phyloP scores from a whole-genome alignment of 2,797 vertebrate genomes.

The Sylvilagus floridanus region DNA sequence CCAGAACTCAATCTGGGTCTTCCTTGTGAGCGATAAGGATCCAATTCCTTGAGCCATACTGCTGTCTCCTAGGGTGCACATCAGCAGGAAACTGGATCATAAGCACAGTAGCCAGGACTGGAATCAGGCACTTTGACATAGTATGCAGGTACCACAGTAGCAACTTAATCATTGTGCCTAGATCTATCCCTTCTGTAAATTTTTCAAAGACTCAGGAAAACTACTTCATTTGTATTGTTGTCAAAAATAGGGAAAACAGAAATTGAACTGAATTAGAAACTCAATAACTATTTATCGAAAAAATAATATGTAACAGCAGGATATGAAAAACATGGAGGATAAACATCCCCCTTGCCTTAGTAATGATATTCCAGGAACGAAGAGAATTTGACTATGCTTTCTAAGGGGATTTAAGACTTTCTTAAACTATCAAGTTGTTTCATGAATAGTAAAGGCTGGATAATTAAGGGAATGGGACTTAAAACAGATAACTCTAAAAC shows the following conservation, averaged over 20 bases:
- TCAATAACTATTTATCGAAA: neutral
- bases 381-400: neutral
- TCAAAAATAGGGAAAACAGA: neutral
- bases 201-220: neutral
- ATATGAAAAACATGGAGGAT: neutral
- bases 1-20: no score
- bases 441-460: neutral
- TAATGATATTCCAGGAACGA: neutral
- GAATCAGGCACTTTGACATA: no score
- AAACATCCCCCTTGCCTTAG: neutral
- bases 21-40: no score
- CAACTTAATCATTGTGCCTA: neutral
- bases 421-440: neutral
- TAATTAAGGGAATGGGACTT: neutral
- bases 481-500: neutral
- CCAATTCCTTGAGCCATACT: no score
- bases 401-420: neutral
- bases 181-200: neutral
- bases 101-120: no score
- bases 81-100: no score
- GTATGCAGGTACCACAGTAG: no score
- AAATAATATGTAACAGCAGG: neutral
- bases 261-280: neutral
- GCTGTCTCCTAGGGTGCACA: no score
- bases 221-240: neutral